Evolutionary conservation across 1,140 invertebrate genomes (phyloP).

Genomic region (Nebria ingens): DNA sequence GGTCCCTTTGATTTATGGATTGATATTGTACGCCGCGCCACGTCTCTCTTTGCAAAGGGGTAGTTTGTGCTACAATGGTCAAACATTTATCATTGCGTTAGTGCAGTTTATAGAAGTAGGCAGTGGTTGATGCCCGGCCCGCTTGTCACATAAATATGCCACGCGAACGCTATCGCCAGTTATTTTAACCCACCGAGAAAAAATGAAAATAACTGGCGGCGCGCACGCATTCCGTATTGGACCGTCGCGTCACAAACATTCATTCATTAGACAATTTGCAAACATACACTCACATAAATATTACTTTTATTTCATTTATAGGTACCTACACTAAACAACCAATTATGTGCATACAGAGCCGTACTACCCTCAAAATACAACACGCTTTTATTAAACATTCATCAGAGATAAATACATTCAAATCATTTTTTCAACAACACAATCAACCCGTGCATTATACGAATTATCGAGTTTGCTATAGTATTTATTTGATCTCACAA

Average conservation of each 20-base stretch:
- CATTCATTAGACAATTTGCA: background rate
- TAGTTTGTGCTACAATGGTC: constrained; percentile 21
- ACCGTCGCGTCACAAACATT: background rate
- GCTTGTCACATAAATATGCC: constrained; percentile 20
- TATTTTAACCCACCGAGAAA: background rate
- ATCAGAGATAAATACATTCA: too few relatives aligned
- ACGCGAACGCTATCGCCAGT: constrained; percentile 15
- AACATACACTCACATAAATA: background rate
- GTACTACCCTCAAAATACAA: too few relatives aligned
- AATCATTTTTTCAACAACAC: too few relatives aligned
- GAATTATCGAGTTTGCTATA: too few relatives aligned
- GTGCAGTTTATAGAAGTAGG: constrained; percentile 13
- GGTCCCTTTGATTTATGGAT: constrained; percentile 29
- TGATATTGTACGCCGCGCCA: constrained; percentile 24
- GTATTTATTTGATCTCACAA: too few relatives aligned
- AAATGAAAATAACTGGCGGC: background rate
- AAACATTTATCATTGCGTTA: constrained; percentile 24
- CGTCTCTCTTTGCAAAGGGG: constrained; percentile 24
- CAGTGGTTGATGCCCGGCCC: constrained; percentile 16
- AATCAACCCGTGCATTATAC: too few relatives aligned
- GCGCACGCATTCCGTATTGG: background rate
- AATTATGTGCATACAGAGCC: too few relatives aligned
- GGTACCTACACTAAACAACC: too few relatives aligned
- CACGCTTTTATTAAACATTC: too few relatives aligned
- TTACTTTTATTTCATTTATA: too few relatives aligned